Evolutionary conservation across 2,797 vertebrate genomes (phyloP).

Genomic region (Lemur catta): DNA sequence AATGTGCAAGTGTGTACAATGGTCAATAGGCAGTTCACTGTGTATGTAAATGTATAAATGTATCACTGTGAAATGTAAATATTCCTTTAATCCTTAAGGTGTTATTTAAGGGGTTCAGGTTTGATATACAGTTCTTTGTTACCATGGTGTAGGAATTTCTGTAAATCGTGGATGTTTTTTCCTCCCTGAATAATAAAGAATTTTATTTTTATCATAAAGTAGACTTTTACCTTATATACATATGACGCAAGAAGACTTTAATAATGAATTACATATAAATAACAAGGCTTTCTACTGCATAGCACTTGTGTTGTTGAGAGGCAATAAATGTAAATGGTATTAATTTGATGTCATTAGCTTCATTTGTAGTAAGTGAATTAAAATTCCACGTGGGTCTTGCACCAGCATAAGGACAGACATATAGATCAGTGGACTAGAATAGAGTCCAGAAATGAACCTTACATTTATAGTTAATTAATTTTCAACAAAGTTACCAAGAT

Average conservation of each 20-base stretch:
- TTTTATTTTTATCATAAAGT: conserved; percentile 47
- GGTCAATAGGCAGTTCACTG: not conserved
- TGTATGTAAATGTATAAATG: not conserved
- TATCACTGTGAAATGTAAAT: not conserved
- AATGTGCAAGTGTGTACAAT: not conserved
- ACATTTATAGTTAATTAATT: not conserved
- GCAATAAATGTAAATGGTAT: not conserved
- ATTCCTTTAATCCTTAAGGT: conserved; percentile 17
- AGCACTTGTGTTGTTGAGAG: not conserved
- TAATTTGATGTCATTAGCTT: conserved; percentile 33
- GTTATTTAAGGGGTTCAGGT: not conserved
- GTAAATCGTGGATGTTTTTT: not conserved
- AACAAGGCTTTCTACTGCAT: not conserved
- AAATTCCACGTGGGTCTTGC: not conserved
- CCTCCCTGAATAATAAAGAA: not conserved
- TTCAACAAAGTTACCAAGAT: not conserved
- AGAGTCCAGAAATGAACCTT: conserved; percentile 17
- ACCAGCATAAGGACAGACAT: not conserved
- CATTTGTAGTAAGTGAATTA: conserved; percentile 24
- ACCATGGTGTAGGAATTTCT: not conserved
- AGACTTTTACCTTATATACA: not conserved
- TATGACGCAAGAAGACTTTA: not conserved
- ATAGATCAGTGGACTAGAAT: not conserved
- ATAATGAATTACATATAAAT: not conserved
- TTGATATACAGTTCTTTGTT: conserved; percentile 25